A percentile compares a stretch with the other conserved stretches of the same genome.
Conservation (phyloP, 2,113 vertebrate species). For the Pseudonaja textilis region DNA sequence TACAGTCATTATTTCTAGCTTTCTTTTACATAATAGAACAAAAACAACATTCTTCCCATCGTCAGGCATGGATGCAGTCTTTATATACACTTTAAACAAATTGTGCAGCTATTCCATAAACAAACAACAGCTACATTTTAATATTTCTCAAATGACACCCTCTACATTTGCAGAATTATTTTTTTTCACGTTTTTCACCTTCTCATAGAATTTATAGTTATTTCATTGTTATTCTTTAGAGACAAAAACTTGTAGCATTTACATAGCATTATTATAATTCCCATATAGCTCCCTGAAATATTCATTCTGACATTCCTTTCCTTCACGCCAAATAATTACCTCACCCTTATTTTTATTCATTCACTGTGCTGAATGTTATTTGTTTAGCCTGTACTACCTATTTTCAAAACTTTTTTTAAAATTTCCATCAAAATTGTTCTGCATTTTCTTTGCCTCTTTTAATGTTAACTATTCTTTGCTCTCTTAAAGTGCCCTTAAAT, state of each 20-base stretch:
- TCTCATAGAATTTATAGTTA: background rate
- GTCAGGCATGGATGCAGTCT: background rate
- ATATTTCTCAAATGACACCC: background rate
- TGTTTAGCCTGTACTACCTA: background rate
- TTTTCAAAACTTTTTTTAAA: background rate
- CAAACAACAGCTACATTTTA: background rate
- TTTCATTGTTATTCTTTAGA: background rate
- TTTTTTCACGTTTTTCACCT: background rate
- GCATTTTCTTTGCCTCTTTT: background rate
- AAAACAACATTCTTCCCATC: background rate
- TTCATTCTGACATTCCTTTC: background rate
- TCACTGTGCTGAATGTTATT: background rate
- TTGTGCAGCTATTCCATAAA: background rate
- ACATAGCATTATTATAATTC: background rate
- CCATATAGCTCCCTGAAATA: background rate
- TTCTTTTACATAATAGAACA: background rate
- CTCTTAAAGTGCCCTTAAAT: background rate
- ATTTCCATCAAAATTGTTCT: background rate
- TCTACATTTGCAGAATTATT: background rate
- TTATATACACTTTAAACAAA: background rate
- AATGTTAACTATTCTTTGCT: background rate
- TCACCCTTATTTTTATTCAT: background rate
- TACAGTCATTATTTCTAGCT: background rate
- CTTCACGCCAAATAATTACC: background rate
- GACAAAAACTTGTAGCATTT: background rate